A percentile compares a stretch with the other conserved stretches of the same genome.
phyloP scores from a whole-genome alignment of 2,888 invertebrate species.

The Ochropleura leucogaster region DNA sequence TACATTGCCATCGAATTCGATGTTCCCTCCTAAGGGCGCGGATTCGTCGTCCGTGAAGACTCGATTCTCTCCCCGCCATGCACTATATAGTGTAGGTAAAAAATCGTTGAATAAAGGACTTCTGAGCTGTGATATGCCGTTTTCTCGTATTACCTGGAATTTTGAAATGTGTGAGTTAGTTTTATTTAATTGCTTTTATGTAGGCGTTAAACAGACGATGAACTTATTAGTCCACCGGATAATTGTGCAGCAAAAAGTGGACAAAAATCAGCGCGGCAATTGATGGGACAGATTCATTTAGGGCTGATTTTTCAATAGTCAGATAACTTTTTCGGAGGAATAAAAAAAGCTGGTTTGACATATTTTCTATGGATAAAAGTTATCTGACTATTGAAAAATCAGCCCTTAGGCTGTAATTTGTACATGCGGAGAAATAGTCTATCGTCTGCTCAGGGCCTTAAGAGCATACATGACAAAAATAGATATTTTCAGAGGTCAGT shows the following conservation, averaged over 20 bases:
- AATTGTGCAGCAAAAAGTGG: neutral
- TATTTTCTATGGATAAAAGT: no score
- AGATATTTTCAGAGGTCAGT: no score
- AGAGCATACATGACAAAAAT: neutral
- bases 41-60: constrained; percentile 72
- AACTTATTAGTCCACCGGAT: neutral
- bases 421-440: neutral
- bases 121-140: constrained; percentile 74
- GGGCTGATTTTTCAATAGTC: no score
- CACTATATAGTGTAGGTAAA: constrained; percentile 85
- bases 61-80: constrained; percentile 79
- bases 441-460: neutral
- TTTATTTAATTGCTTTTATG: neutral
- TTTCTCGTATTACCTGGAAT: constrained; percentile 83
- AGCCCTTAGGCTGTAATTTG: neutral
- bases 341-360: no score
- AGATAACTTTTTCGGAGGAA: no score
- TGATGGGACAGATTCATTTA: neutral
- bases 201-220: neutral
- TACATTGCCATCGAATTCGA: constrained; percentile 86
- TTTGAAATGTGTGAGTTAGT: constrained; percentile 9
- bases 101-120: constrained; percentile 87
- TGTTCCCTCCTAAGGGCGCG: constrained; percentile 72
- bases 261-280: neutral
- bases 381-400: no score